Evolutionary conservation across 2,113 vertebrate species (phyloP).

Genomic region (Ailurus styani): DNA sequence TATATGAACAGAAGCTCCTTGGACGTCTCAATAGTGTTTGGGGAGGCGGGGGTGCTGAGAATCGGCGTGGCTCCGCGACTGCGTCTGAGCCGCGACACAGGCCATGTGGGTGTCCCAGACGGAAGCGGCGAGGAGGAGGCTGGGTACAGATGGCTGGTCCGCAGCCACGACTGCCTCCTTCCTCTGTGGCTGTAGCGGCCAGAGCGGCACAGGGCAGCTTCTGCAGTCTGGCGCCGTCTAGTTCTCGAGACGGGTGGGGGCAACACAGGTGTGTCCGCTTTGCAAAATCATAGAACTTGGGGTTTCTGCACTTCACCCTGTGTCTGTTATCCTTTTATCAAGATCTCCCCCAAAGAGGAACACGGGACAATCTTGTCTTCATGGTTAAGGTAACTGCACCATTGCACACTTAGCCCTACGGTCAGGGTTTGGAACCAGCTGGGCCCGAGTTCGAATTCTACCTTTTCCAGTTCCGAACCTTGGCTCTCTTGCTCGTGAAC

Average conservation of each 20-base stretch:
- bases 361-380: not conserved
- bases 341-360: not conserved
- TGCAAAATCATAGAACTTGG: not conserved
- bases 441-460: not conserved
- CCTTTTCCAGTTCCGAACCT: not conserved
- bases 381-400: not conserved
- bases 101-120: not conserved
- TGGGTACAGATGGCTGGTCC: rapidly evolving
- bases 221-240: not conserved
- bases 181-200: rapidly evolving
- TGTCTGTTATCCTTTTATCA: not conserved
- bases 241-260: not conserved
- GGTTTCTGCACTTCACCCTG: not conserved
- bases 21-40: not conserved
- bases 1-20: no score
- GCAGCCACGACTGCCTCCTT: not conserved
- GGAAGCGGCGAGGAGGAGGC: not conserved
- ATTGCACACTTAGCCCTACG: not conserved
- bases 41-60: not conserved
- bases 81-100: not conserved
- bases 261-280: not conserved
- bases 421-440: not conserved
- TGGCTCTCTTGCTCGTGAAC: not conserved
- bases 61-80: not conserved
- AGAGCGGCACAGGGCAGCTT: rapidly evolving